Conservation (phyloP, 92 coral and sea anemone genomes). For the Zoanthus sociatus region DNA sequence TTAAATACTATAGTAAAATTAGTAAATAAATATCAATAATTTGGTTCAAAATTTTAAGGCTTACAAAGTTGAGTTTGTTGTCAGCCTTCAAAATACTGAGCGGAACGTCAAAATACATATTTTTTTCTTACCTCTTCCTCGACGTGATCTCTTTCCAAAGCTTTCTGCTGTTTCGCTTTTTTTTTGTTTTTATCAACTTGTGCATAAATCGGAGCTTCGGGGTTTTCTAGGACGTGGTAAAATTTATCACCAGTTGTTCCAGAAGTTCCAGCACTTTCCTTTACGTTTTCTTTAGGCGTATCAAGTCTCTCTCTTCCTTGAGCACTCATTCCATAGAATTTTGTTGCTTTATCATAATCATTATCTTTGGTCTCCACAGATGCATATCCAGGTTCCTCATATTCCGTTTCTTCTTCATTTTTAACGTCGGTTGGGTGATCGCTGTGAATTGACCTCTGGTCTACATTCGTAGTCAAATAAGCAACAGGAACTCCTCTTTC, state of each 20-base stretch:
- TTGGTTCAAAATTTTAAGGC: no score
- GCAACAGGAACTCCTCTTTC: slow-evolving; percentile 21
- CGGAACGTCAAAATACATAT: no score
- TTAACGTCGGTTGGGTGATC: slow-evolving; percentile 7
- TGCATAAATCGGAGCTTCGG: slow-evolving; percentile 70
- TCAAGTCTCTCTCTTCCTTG: slow-evolving; percentile 28
- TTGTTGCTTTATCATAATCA: slow-evolving; percentile 72
- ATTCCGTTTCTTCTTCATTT: slow-evolving; percentile 35
- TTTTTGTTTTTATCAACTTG: slow-evolving; percentile 81
- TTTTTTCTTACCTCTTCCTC: slow-evolving; percentile 31
- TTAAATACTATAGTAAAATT: no score
- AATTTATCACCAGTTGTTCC: slow-evolving; percentile 17
- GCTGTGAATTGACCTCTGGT: slow-evolving; percentile 23
- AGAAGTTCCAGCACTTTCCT: slow-evolving; percentile 36
- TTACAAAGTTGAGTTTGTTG: no score
- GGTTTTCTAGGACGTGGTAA: slow-evolving; percentile 70
- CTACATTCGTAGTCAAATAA: slow-evolving; percentile 15
- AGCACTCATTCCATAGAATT: slow-evolving; percentile 47
- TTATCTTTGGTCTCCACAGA: slow-evolving; percentile 51
- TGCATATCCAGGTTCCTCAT: slow-evolving; percentile 73
- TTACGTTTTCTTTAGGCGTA: slow-evolving; percentile 4
- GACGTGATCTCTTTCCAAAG: slow-evolving; percentile 28
- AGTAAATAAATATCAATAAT: no score
- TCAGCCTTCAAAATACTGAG: no score
- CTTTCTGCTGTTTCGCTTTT: slow-evolving; percentile 15